A percentile compares a stretch with the other conserved stretches of the same genome.
Evolutionary conservation across 2,888 invertebrate genomes (phyloP).

Genomic region (Cinara cedri): DNA sequence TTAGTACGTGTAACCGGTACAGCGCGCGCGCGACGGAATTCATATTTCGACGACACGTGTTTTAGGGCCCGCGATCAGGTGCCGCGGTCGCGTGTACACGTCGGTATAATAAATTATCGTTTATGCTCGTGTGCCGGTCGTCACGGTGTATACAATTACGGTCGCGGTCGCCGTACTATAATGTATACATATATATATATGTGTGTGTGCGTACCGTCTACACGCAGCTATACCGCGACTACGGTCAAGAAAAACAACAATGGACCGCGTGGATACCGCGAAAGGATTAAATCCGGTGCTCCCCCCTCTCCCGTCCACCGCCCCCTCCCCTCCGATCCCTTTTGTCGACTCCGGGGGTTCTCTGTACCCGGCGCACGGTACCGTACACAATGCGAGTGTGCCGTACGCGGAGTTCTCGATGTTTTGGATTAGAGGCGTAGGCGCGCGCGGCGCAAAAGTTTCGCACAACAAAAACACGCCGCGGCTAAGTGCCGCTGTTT

Average conservation of each 20-base stretch:
- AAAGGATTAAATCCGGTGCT: slow-evolving; percentile 43
- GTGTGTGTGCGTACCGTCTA: too few relatives aligned
- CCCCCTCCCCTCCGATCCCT: slow-evolving; percentile 8
- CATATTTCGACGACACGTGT: neutral
- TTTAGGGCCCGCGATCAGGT: neutral
- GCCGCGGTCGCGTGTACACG: neutral
- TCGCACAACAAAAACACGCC: slow-evolving; percentile 36
- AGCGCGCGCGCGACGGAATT: too few relatives aligned
- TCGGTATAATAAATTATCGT: slow-evolving; percentile 27
- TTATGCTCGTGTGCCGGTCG: neutral
- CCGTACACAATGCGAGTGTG: neutral
- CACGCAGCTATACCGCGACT: neutral
- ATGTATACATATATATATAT: neutral
- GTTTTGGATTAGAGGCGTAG: slow-evolving; percentile 29
- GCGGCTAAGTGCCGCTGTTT: slow-evolving; percentile 15
- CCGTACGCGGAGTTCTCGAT: slow-evolving; percentile 27
- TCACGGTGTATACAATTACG: neutral
- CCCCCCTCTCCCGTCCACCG: neutral
- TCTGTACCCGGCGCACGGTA: neutral
- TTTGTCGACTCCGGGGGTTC: slow-evolving; percentile 41
- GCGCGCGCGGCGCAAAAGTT: slow-evolving; percentile 26
- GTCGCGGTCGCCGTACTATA: neutral
- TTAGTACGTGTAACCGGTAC: too few relatives aligned
- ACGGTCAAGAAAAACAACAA: too few relatives aligned
- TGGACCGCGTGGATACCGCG: too few relatives aligned